Percentiles rank a stretch among this genome's conserved stretches.
These are phyloP conservation scores for Lasioglossum oenotherae DNA, from an alignment of 2,888 invertebrate genomes.

Conservation along the genomic window DNA sequence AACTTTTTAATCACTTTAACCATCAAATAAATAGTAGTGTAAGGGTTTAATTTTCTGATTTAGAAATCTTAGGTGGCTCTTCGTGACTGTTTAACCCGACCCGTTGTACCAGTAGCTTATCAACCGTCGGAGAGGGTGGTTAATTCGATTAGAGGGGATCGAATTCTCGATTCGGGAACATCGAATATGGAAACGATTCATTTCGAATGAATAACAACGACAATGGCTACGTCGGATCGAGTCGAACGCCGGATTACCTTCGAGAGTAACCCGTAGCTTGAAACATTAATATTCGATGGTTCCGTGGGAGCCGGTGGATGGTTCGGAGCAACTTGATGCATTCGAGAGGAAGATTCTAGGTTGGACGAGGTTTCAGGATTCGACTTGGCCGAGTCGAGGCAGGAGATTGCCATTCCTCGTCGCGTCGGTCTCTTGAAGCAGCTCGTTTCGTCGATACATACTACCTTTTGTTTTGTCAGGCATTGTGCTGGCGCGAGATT, in stretches of 20 bases:
- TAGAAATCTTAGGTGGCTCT: background rate
- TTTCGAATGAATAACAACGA: constrained; percentile 3
- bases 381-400: constrained; percentile 1
- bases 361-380: background rate
- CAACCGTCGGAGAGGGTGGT: background rate
- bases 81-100: background rate
- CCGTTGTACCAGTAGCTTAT: background rate
- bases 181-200: background rate
- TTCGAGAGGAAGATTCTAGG: constrained; percentile 14
- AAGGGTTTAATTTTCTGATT: too few species aligned
- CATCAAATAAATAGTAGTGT: too few species aligned
- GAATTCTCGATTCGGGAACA: background rate
- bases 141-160: background rate
- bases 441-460: background rate
- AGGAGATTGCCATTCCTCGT: constrained; percentile 32
- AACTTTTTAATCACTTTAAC: too few species aligned
- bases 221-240: background rate
- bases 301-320: background rate
- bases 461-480: constrained; percentile 38
- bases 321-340: background rate
- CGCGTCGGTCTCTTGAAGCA: constrained; percentile 9
- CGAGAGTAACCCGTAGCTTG: background rate
- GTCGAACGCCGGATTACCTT: background rate
- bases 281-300: constrained; percentile 2
- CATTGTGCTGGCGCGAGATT: constrained; percentile 22